Evolutionary conservation across 2,113 vertebrate species (phyloP).

Genomic region (Pan troglodytes): NHGRI_mPanTro3-v2.1_pri NC_072404.2:132345501-132346000

Average conservation of each 20-base stretch:
- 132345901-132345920: background rate
- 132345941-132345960: background rate
- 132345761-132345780: background rate
- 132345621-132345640: too few relatives aligned
- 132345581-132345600: too few relatives aligned
- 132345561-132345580: too few relatives aligned
- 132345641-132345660: too few relatives aligned
- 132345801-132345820: constrained; percentile 15
- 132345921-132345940: background rate
- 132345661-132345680: background rate
- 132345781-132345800: constrained; percentile 3
- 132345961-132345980: background rate
- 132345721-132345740: constrained; percentile 15
- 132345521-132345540: too few relatives aligned
- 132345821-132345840: background rate
- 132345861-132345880: background rate
- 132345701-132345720: constrained; percentile 22
- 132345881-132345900: background rate
- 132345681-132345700: constrained; percentile 1
- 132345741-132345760: constrained; percentile 32
- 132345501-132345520: too few relatives aligned
- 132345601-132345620: too few relatives aligned
- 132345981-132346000: background rate
- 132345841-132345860: constrained; percentile 16
- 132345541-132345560: too few relatives aligned